Base-by-base conservation (phyloP, 1,140 invertebrate species). In the Neodiprion virginianus region DNA sequence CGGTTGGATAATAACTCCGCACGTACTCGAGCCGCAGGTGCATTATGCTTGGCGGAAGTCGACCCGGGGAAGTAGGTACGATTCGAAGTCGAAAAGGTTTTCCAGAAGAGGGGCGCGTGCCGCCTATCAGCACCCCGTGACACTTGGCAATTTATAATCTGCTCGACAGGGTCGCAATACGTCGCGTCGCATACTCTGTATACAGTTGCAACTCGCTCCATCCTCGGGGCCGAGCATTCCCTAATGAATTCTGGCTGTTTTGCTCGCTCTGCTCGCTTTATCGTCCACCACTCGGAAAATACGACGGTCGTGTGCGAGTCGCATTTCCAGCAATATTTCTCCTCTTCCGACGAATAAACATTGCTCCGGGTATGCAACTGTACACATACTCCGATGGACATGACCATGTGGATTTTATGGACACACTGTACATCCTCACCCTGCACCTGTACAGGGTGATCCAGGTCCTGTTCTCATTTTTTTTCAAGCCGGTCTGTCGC, bases 161-260 rank as follows among this genome's bases (percentile, higher is more conserved):
- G 23, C 67, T 69, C 67, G 67, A 14, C 14, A 69, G 23, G 7
- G 21, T 21, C 67, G 67, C 67, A 69, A 23, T 69, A 69, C 5
- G 4, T 14, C 53, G 53, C 11, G 7, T 69, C 21, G 67, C 67
- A 28, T 69, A 69, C 67, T 47, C 21, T 47, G 67, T 69, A 14
- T 40, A 61, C 53, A 12, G 5, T 12, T 40, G 11, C 53, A 17
- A 7, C 28, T 40, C 28, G 28, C 28, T 40, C 28, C 28, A 3
- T 40, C 28, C 28, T 17, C 53, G 28, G 28, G 53, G 53, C 53
- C 11, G n/a, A 61, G 67, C 67, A 69, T 69, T 69, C 67, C 23
- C 67, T 69, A 69, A 69, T 69, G 67, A 69, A 69, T 69, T 69
- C 67, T 47, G 21, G 17, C 67, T 69, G 67, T 69, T 69, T 69